Conservation (phyloP, 2,888 invertebrate genomes). For the Megalurothrips usitatus region DNA sequence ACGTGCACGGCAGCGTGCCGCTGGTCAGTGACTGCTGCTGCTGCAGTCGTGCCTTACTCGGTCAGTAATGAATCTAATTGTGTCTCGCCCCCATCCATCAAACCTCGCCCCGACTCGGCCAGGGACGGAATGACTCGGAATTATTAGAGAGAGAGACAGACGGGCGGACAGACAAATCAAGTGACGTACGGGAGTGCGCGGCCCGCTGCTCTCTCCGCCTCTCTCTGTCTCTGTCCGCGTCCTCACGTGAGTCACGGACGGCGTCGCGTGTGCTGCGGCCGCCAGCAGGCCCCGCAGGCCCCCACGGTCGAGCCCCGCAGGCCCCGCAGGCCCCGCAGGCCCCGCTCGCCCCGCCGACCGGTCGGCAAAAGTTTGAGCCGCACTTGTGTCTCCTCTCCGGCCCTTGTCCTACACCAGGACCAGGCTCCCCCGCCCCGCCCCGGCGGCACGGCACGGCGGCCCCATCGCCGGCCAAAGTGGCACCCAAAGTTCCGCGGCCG, state of each 20-base stretch:
- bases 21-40: background rate
- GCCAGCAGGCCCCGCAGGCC: no score
- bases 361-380: background rate
- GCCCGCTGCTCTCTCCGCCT: background rate
- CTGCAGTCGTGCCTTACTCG: background rate
- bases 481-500: background rate
- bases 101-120: background rate
- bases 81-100: conserved; percentile 17
- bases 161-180: background rate
- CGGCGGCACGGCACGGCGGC: no score
- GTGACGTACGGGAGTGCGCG: background rate
- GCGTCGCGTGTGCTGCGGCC: no score
- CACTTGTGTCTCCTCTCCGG: background rate
- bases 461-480: background rate
- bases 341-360: no score
- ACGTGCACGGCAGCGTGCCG: background rate
- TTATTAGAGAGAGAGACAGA: background rate
- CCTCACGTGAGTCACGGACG: no score
- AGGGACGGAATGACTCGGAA: background rate
- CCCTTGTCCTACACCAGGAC: background rate
- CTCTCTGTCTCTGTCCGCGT: background rate
- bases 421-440: no score
- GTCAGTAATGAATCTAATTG: conserved; percentile 26
- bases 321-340: no score
- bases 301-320: no score